Base-by-base conservation (phyloP, 2,797 vertebrate species). In the Aeoliscus strigatus region DNA sequence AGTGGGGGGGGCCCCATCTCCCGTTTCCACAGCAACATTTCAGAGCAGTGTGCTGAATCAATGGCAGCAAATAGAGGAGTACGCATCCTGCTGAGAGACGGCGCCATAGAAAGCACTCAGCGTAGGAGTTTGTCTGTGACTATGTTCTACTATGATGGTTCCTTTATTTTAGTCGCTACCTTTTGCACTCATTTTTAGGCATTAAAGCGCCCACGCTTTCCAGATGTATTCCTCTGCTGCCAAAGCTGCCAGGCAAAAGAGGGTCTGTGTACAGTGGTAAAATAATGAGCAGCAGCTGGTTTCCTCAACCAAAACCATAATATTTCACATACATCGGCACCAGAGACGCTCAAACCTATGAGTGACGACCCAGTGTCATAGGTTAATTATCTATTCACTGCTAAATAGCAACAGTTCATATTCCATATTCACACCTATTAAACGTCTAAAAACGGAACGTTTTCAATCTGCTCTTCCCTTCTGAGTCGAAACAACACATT, bases 11-110 rank as follows among this genome's bases (percentile, higher is more conserved):
- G 31, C 21, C 9, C 30, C 3, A 18, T 39, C 45, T 59, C 51
- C 38, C 6, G 69, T 80, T 75, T 67, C 77, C 74, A 80, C 10
- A 44, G 77, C 14, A 75, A 80, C 77, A 2, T 44, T 29, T 48
- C 52, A 56, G 35, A 50, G 43, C 30, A 37, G 26, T 44, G 24
- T 27, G 10, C 4, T n/a, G 38, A 75, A 75, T 70, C 65, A 63
- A 64, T 62, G 66, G 44, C 12, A 55, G 62, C 40, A 35, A 58
- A 35, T 13, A 70, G 53, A 69, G 9, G 39, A 61, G 52, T 24
- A 51, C 45, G 25, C 38, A 37, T 63, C 59, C 69, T 35, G 50
- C 57, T 36, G 63, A 57, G 62, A 14, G 28, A 37, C 9, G 10
- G 32, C 17, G 10, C 39, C 27, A 35, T 16, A 45, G 26, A 36